Evolutionary conservation across 2,888 invertebrate genomes (phyloP).

Genomic region (Ecdyonurus torrentis): DNA sequence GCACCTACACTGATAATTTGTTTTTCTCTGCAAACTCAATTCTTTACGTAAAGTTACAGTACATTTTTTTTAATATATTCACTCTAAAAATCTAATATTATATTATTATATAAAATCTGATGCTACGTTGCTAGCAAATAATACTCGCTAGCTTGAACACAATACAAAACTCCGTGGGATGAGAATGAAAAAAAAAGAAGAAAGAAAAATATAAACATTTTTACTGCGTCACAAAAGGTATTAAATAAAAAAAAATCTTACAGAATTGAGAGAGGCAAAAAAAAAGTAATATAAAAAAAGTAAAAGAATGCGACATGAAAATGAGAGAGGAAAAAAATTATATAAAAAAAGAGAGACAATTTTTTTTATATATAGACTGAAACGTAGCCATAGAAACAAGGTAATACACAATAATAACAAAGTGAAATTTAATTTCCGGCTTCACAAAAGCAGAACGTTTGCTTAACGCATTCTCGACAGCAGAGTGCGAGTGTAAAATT

Average conservation of each 20-base stretch:
- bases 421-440: slow-evolving; percentile 14
- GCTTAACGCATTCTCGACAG: slow-evolving; percentile 13
- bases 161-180: neutral
- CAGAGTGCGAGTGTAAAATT: slow-evolving; percentile 13
- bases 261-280: neutral
- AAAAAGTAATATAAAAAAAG: neutral
- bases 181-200: neutral
- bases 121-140: neutral
- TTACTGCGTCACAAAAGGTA: neutral
- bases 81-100: too few species aligned
- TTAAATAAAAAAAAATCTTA: neutral
- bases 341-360: neutral
- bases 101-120: too few species aligned
- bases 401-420: neutral
- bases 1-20: neutral
- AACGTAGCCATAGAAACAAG: neutral
- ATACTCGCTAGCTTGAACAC: neutral
- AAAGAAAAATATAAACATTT: neutral
- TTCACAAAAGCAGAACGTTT: slow-evolving; percentile 16
- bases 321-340: neutral
- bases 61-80: too few species aligned
- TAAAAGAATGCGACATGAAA: neutral
- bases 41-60: neutral
- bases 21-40: neutral
- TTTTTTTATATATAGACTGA: neutral